These are phyloP conservation scores for Pachyuromys duprasi DNA, from an alignment of 2,797 vertebrate species.

Conservation along the genomic window DNA sequence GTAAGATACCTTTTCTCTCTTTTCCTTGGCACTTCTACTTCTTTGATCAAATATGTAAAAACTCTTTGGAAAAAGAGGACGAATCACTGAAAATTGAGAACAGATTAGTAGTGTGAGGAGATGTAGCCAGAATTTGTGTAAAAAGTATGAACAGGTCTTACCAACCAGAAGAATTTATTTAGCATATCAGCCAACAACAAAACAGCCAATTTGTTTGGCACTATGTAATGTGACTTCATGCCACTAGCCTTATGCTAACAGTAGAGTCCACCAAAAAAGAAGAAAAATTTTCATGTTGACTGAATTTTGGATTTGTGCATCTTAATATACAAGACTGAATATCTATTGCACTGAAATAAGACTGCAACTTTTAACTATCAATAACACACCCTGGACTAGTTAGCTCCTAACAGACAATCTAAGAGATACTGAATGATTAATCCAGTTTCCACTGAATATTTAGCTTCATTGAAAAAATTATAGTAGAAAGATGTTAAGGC, in stretches of 20 bases:
- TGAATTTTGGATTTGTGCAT: background rate
- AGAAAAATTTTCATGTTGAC: background rate
- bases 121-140: background rate
- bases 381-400: background rate
- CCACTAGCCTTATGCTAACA: background rate
- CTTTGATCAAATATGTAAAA: background rate
- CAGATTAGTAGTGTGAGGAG: background rate
- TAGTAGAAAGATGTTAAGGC: background rate
- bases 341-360: background rate
- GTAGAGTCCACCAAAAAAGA: background rate
- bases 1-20: background rate
- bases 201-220: background rate
- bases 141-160: background rate
- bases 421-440: background rate
- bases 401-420: background rate
- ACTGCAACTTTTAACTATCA: background rate
- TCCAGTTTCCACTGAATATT: background rate
- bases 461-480: background rate
- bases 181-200: background rate
- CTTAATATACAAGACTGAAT: background rate
- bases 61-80: background rate
- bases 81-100: background rate
- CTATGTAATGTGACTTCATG: accelerated
- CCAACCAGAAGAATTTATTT: background rate
- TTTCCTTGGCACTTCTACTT: background rate